Conservation (phyloP, 1,140 invertebrate species). For the Helicorthomorpha holstii region DNA sequence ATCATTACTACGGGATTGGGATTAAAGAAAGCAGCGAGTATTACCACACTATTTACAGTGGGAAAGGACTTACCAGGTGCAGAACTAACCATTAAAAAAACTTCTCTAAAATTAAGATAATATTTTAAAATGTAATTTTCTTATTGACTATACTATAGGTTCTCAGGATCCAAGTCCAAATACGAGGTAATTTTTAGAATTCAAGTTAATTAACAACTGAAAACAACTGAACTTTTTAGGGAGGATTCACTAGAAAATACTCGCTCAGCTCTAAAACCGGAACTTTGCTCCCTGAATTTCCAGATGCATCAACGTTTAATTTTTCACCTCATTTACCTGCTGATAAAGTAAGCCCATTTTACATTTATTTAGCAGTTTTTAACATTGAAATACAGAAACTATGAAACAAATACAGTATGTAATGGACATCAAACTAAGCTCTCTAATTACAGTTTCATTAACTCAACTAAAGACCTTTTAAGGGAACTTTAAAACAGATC, state of each 20-base stretch:
- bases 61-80: constrained; percentile 20
- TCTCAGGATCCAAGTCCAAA: constrained; percentile 6
- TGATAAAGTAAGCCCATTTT: constrained; percentile 2
- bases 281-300: constrained; percentile 34
- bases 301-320: constrained; percentile 25
- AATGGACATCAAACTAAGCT: no score
- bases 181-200: constrained; percentile 4
- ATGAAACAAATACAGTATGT: no score
- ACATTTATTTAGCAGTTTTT: neutral
- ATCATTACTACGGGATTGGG: constrained; percentile 39
- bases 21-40: constrained; percentile 30
- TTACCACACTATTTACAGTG: constrained; percentile 33
- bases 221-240: neutral
- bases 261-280: constrained; percentile 26
- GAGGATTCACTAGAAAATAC: constrained; percentile 17
- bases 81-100: no score
- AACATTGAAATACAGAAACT: constrained; percentile 14
- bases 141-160: constrained; percentile 1
- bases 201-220: neutral
- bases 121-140: no score
- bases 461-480: no score
- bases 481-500: no score
- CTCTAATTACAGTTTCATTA: no score
- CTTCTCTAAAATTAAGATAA: no score
- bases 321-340: neutral